Evolutionary conservation across 2,888 invertebrate species (phyloP).

Genomic region (Pherbina coryleti): DNA sequence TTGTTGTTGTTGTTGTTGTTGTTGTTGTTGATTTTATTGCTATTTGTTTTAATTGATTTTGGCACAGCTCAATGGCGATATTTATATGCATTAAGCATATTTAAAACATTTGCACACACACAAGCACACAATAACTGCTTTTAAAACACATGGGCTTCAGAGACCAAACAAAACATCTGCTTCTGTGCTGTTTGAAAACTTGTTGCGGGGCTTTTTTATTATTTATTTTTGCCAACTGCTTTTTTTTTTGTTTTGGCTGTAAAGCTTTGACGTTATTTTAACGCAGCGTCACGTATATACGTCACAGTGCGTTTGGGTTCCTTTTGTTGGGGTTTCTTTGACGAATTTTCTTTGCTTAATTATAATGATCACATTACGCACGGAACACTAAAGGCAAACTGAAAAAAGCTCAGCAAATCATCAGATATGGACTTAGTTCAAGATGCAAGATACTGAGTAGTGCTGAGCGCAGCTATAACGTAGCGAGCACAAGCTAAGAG

Average conservation of each 20-base stretch:
- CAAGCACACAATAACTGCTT: not conserved
- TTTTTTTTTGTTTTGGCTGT: not conserved
- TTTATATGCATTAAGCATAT: not conserved
- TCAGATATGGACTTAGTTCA: not conserved
- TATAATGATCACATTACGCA: not conserved
- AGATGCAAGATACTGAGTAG: not conserved
- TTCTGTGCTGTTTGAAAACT: not conserved
- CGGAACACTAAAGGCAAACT: constrained; percentile 7
- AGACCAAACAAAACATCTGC: no score
- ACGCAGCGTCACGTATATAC: not conserved
- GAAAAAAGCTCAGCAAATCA: not conserved
- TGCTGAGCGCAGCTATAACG: not conserved
- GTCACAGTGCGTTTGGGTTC: not conserved
- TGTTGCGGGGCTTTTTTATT: not conserved
- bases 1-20: not conserved
- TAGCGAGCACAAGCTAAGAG: not conserved
- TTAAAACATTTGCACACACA: not conserved
- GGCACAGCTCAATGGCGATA: not conserved
- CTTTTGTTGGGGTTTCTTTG: not conserved
- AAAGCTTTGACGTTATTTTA: not conserved
- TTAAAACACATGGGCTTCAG: no score
- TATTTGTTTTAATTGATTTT: not conserved
- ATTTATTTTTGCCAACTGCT: not conserved
- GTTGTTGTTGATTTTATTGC: not conserved
- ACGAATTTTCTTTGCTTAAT: not conserved